phyloP scores from a whole-genome alignment of 2,888 invertebrate genomes.

The Trisateles emortualis region DNA sequence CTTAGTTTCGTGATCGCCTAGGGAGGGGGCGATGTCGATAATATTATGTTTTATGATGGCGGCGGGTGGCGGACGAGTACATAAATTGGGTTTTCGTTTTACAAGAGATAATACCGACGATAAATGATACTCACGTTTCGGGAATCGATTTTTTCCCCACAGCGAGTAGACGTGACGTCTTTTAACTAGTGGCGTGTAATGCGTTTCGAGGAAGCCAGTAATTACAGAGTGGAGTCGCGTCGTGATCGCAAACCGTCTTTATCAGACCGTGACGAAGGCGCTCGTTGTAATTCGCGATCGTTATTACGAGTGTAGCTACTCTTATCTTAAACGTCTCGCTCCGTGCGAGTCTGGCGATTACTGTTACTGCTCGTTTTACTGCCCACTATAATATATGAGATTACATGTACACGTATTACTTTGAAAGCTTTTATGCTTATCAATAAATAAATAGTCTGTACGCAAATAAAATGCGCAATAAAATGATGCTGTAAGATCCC shows the following conservation, averaged over 20 bases:
- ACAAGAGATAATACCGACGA: conserved; percentile 78
- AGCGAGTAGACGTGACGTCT: conserved; percentile 54
- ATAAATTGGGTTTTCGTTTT: conserved; percentile 83
- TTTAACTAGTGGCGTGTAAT: conserved; percentile 43
- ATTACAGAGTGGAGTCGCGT: conserved; percentile 59
- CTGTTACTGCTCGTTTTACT: conserved; percentile 44
- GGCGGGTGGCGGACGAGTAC: conserved; percentile 72
- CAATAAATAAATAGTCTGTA: conserved; percentile 37
- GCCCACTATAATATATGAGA: conserved; percentile 33
- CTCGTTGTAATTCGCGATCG: conserved; percentile 69
- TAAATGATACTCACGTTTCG: conserved; percentile 78
- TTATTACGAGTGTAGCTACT: conserved; percentile 58
- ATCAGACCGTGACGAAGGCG: conserved; percentile 73
- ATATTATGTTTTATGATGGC: conserved; percentile 83
- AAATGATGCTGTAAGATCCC: conserved; percentile 14
- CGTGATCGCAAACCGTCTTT: conserved; percentile 59
- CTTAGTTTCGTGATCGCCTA: conserved; percentile 85
- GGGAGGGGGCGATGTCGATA: conserved; percentile 84
- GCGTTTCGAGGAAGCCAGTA: conserved; percentile 63
- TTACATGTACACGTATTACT: conserved; percentile 45
- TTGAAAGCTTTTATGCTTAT: conserved; percentile 49
- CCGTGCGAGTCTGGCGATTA: conserved; percentile 55
- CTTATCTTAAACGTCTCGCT: conserved; percentile 65
- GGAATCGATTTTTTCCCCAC: conserved; percentile 65
- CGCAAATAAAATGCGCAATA: conserved; percentile 30